Evolutionary conservation across 2,888 invertebrate genomes (phyloP), one percentile per base, ranked within the genome.

Genomic region (Idaea biselata): DNA sequence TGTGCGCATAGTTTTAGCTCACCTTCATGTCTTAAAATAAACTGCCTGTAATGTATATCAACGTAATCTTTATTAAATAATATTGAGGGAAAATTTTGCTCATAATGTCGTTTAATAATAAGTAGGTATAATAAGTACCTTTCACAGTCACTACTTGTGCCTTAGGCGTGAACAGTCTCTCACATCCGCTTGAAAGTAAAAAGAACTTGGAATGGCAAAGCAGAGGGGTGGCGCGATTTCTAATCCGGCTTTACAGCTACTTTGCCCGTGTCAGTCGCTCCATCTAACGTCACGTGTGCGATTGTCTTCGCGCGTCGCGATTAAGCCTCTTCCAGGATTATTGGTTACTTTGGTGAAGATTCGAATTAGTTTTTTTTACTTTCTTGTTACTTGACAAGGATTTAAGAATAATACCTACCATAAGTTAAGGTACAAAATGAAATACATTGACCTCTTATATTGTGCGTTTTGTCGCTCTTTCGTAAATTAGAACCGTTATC

Each of bases 181-280:
- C 11, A 6, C 32, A 32, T 17, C 18, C 17, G 18, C 7, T 56
- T 7, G 18, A 6, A 8, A 17, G n/a, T 55, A 11, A 55, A 55
- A 14, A 55, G n/a, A 55, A 55, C 55, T 55, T 16, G 65, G 60
- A 66, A 64, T 61, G 55, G 58, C 44, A 44, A 44, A 44, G 44
- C 11, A 14, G 44, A 44, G 44, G 44, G 44, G 33, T 1, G 33
- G 44, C 53, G 64, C 59, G 61, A 58, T 62, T 72, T 68, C 68
- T 77, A 74, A 80, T 76, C 73, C 69, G 68, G 73, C 71, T 78
- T 78, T 73, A 62, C 62, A 67, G 65, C 68, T 69, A 69, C 73
- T 73, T 67, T 64, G 64, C 58, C 68, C 63, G 67, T 64, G 67
- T 61, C 62, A 66, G 58, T 61, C 61, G 68, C 67, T 63, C 56